A percentile compares a stretch with the other conserved stretches of the same genome.
Evolutionary conservation across 2,797 vertebrate genomes (phyloP).

Genomic region (Trematomus bernacchii): DNA sequence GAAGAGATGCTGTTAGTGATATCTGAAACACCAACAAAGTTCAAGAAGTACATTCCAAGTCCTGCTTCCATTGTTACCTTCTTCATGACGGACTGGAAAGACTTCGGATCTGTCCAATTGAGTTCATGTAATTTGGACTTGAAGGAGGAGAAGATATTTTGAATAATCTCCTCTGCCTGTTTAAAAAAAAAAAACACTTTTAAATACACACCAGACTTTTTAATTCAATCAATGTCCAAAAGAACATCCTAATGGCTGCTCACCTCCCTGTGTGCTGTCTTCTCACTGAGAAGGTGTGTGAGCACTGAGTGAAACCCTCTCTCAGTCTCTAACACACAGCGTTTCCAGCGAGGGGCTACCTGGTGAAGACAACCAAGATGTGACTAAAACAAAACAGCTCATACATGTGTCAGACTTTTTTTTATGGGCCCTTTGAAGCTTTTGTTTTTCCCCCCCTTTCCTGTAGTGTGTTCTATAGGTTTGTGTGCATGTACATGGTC

Average conservation of each 20-base stretch:
- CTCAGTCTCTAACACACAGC: slow-evolving; percentile 80
- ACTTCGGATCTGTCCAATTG: slow-evolving; percentile 72
- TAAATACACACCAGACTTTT: neutral
- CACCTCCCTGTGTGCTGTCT: slow-evolving; percentile 71
- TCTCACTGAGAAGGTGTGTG: slow-evolving; percentile 68
- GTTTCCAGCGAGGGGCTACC: slow-evolving; percentile 81
- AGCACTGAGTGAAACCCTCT: slow-evolving; percentile 80
- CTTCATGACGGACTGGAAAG: slow-evolving; percentile 64
- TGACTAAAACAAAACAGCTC: slow-evolving; percentile 23
- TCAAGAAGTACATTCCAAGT: neutral
- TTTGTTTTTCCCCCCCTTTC: too few species aligned
- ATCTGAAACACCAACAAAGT: slow-evolving; percentile 6
- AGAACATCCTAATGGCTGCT: slow-evolving; percentile 11
- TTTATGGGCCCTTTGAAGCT: too few species aligned
- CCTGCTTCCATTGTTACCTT: slow-evolving; percentile 71
- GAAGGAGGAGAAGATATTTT: slow-evolving; percentile 77
- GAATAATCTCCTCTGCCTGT: slow-evolving; percentile 81
- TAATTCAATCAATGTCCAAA: neutral
- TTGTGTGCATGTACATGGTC: too few species aligned
- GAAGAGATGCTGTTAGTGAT: neutral
- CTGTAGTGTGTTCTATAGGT: too few species aligned
- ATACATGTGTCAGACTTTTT: slow-evolving; percentile 1
- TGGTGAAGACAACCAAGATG: slow-evolving; percentile 47
- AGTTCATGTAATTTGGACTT: slow-evolving; percentile 76
- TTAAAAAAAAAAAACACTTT: slow-evolving; percentile 10